Evolutionary conservation across 2,113 vertebrate genomes (phyloP), one percentile per base, ranked within the genome.

Genomic region (Thryonomys swinderianus): DNA sequence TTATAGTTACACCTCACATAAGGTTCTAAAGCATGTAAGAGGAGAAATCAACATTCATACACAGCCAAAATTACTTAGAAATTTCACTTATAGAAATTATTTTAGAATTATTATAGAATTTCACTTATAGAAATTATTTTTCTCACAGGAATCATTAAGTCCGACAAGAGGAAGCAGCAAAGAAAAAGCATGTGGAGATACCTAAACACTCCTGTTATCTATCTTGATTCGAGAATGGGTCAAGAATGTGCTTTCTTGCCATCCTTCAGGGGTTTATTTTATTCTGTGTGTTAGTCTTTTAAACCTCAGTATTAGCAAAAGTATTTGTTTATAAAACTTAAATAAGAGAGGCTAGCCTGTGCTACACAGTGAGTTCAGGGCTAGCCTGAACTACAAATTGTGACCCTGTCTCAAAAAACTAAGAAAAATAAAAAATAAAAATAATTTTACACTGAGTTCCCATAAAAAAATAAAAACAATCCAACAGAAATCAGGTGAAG

Each of bases 1-100:
- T 8, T 79, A 67, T 25, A 73, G 40, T n/a, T 85, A 92, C 2
- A 73, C 53, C 37, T 95, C 74, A 62, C 1, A 82, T 48, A 86
- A 85, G 57, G 32, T 80, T 95, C 74, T 86, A 34, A 88, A 76
- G 45, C 73, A 21, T 67, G 89, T 27, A 64, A 80, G 88, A 48
- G 27, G 40, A 40, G 42, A 90, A 88, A n/a, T 14, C 40, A 78
- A 71, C 48, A 74, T 1, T 74, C 3, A 37, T 16, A 57, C 34
- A 88, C 0, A 90, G 45, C 9, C 18, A 53, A 66, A 40, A 23
- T 84, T 85, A 78, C 12, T n/a, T 82, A 73, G 37, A 64, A 85
- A 91, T 51, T n/a, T 69, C 34, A 45, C 27, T 48, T 45, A 42
- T n/a, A n/a, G n/a, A n/a, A n/a, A n/a, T n/a, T n/a, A n/a, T n/a